A percentile compares a stretch with the other conserved stretches of the same genome.
phyloP scores from a whole-genome alignment of 1,140 invertebrate genomes.

The Caerostris darwini region DNA sequence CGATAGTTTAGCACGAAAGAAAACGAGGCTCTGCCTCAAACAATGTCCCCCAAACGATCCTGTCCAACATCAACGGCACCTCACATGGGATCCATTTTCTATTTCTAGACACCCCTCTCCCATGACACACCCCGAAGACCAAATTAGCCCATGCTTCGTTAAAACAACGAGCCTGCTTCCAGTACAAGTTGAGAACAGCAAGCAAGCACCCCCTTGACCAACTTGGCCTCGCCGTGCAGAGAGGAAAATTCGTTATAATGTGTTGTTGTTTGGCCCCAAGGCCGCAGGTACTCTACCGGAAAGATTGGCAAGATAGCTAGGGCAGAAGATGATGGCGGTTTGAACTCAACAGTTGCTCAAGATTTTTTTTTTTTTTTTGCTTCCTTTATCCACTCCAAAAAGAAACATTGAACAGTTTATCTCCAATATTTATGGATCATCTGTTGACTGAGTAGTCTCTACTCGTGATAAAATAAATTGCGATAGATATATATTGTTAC shows the following conservation, averaged over 20 bases:
- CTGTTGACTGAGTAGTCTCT: too few species aligned
- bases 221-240: not conserved
- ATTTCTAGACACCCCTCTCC: constrained; percentile 38
- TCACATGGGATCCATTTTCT: constrained; percentile 38
- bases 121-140: constrained; percentile 21
- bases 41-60: constrained; percentile 15
- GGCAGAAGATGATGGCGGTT: too few species aligned
- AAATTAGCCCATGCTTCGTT: constrained; percentile 57
- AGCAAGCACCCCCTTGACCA: not conserved
- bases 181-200: not conserved
- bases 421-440: too few species aligned
- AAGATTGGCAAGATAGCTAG: too few species aligned
- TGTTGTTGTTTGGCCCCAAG: not conserved
- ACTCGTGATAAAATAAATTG: too few species aligned
- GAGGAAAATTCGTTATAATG: constrained; percentile 4
- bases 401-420: too few species aligned
- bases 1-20: constrained; percentile 2
- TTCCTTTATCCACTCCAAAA: too few species aligned
- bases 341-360: too few species aligned
- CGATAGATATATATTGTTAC: not conserved
- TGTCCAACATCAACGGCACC: not conserved
- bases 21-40: constrained; percentile 35
- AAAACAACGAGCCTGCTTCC: not conserved
- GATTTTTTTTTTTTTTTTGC: too few species aligned
- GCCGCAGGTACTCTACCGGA: constrained; percentile 50